Evolutionary conservation across 2,888 invertebrate genomes (phyloP), one percentile per base, ranked within the genome.

Genomic region (Aromia moschata): DNA sequence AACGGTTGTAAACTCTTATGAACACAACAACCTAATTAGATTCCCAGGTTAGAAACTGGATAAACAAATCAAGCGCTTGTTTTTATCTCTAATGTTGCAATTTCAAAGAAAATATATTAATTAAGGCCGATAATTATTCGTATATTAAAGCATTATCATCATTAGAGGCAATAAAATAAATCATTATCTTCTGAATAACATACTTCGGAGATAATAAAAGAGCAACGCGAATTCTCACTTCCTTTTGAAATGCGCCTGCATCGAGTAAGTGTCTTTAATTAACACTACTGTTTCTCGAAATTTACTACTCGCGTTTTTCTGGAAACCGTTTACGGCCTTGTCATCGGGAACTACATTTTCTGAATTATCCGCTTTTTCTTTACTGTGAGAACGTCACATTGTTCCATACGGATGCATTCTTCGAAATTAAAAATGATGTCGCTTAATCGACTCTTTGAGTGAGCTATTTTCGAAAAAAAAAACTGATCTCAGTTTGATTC

Each of bases 151-250:
- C 43, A 62, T 58, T 62, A 68, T 60, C 49, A 60, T 62, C 65
- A 62, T 65, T 65, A 68, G 56, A 49, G 57, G 57, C 55, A 60
- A 64, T 63, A 61, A 64, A 64, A 62, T 65, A 52, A 62, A 49
- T 49, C 37, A 49, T 49, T 53, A 43, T 20, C 31, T n/a, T 16
- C 43, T 31, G 41, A 53, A 53, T 43, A 53, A 43, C 53, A 43
- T 20, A 40, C 33, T 41, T 37, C 20, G 38, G 41, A 46, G 37
- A 46, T 53, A 53, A 43, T 54, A 47, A 58, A 58, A 53, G 43
- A 37, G 14, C 47, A 58, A 54, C 49, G 47, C 40, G 47, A 55
- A 36, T 58, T 44, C 44, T 52, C 51, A 56, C 49, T 56, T 56
- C 43, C 43, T 40, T 47, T 53, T 30, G 53, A 53, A 49, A 49